Base-by-base conservation (phyloP, 2,888 invertebrate genomes). In the Eurois occulta region DNA sequence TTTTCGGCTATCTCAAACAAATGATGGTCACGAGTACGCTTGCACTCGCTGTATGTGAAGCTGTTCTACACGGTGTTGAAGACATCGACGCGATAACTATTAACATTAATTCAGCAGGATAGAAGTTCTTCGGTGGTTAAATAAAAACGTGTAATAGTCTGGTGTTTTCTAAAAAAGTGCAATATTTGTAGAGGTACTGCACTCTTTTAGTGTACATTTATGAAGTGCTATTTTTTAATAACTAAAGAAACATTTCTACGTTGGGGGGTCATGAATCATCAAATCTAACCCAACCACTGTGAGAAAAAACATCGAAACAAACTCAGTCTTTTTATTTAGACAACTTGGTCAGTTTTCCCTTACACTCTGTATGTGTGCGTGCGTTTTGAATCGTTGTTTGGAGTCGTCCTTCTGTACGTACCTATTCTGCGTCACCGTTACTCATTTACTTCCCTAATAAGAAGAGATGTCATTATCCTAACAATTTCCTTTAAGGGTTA, bases 401-500 rank as follows among this genome's bases (percentile, higher is more conserved):
- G 1, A 16, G 18, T 7, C 0, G 0, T 28, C 28, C 35, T 79
- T 72, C 80, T 67, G 66, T 0, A 8, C 1, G 0, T 6, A 65
- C 2, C 28, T 35, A 35, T 13, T 58, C 24, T 35, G 5, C 21
- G 66, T 1, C 60, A 43, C 52, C 62, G 71, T 77, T 75, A 85
- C 76, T 85, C 77, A 85, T 81, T 85, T 77, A 81, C 71, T 72
- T 72, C 66, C 69, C 78, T 79, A 86, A 87, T 88, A 88, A 85
- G 85, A 86, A 77, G 83, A 70, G 78, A 88, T 79, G 84, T 82
- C 87, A 83, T 84, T 80, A 84, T 78, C 81, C 86, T 77, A 68
- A 85, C 85, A 81, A 81, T 84, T 83, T 81, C 84, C 83, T 80
- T 84, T 84, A 80, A 81, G 73, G 79, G 75, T 72, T 67, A 80